phyloP scores from a whole-genome alignment of 1,140 invertebrate genomes.

The Capitella teleta region DNA sequence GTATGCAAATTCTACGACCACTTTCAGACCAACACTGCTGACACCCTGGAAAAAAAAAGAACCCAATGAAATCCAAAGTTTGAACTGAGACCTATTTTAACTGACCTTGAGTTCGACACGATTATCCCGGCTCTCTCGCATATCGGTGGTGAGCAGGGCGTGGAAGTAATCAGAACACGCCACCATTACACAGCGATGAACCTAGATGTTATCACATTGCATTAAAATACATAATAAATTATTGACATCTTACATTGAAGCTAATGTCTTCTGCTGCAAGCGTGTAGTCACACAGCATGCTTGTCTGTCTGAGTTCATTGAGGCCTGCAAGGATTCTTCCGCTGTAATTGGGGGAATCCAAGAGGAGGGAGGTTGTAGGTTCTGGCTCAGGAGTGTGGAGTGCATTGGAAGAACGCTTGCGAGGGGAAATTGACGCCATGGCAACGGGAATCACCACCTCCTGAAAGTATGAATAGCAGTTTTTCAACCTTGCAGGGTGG shows the following conservation, averaged over 20 bases:
- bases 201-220: no score
- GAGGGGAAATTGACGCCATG: no score
- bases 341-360: slow-evolving; percentile 4
- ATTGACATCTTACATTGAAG: background rate
- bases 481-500: no score
- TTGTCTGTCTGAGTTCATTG: slow-evolving; percentile 1
- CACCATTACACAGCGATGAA: slow-evolving; percentile 34
- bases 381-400: background rate
- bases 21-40: slow-evolving; percentile 26
- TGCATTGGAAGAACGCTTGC: background rate
- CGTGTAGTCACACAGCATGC: slow-evolving; percentile 10
- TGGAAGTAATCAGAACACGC: slow-evolving; percentile 50
- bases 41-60: slow-evolving; percentile 37
- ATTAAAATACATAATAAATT: slow-evolving; percentile 12
- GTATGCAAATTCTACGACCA: slow-evolving; percentile 30
- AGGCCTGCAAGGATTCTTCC: slow-evolving; percentile 8
- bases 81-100: no score
- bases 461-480: no score
- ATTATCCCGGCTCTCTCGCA: slow-evolving; percentile 30
- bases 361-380: background rate
- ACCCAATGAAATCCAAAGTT: no score
- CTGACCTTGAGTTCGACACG: slow-evolving; percentile 26
- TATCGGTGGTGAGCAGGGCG: slow-evolving; percentile 45
- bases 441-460: no score
- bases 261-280: slow-evolving; percentile 3